phyloP scores from a whole-genome alignment of 2,888 invertebrate species.

The Troglohyphantes excavatus region DNA sequence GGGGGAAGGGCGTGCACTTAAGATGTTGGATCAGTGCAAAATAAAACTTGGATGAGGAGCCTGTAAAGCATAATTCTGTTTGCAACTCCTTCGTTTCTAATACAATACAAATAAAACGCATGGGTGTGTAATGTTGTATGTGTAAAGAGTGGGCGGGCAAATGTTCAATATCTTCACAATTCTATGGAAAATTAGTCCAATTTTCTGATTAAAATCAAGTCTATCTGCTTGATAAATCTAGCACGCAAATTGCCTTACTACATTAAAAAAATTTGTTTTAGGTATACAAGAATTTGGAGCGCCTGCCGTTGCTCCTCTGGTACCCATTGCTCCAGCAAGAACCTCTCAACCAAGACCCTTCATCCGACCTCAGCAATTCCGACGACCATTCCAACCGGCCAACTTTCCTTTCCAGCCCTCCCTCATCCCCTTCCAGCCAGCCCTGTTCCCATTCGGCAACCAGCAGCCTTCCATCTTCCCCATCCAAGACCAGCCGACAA shows the following conservation, averaged over 20 bases:
- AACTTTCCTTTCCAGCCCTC: slow-evolving; percentile 27
- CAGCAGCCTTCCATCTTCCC: background rate
- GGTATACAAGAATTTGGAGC: background rate
- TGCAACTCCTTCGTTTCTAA: too few species aligned
- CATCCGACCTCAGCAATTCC: background rate
- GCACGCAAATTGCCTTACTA: too few species aligned
- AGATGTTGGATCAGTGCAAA: too few species aligned
- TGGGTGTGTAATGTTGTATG: too few species aligned
- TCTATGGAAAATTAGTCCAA: background rate
- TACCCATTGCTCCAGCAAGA: slow-evolving; percentile 9
- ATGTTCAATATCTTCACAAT: too few species aligned
- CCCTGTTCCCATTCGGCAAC: slow-evolving; percentile 16
- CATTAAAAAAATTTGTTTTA: background rate
- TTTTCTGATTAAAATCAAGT: background rate
- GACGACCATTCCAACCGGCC: slow-evolving; percentile 13
- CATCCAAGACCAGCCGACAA: background rate
- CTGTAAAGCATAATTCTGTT: too few species aligned
- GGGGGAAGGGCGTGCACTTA: too few species aligned
- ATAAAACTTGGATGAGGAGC: too few species aligned
- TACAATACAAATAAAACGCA: too few species aligned
- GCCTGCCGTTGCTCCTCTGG: slow-evolving; percentile 8
- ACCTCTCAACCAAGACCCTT: background rate
- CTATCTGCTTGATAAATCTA: too few species aligned
- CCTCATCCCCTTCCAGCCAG: slow-evolving; percentile 25
- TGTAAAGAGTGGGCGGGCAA: too few species aligned